Conservation (phyloP, 2,797 vertebrate genomes). For the Cirrhinus molitorella region DNA sequence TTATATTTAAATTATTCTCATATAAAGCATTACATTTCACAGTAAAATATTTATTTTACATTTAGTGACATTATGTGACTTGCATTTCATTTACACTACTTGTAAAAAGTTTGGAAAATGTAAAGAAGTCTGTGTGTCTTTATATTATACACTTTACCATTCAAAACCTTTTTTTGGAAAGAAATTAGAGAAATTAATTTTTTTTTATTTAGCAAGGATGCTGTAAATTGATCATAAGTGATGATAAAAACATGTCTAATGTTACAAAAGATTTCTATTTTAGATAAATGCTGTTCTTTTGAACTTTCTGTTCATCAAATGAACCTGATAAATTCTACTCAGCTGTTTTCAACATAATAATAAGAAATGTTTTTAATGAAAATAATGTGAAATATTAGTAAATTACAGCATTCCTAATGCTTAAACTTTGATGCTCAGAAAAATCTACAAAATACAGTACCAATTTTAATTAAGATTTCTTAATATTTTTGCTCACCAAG, state of each 20-base stretch:
- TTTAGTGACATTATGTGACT: background rate
- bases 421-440: background rate
- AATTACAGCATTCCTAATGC: background rate
- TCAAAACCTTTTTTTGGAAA: too few relatives aligned
- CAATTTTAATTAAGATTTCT: background rate
- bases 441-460: background rate
- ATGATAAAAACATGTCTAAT: too few relatives aligned
- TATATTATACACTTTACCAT: too few relatives aligned
- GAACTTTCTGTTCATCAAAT: too few relatives aligned
- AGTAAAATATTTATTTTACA: background rate
- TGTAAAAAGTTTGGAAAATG: background rate
- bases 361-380: background rate
- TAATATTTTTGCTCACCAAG: background rate
- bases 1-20: background rate
- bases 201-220: too few relatives aligned
- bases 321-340: too few relatives aligned
- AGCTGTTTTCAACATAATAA: too few relatives aligned
- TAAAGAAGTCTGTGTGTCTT: background rate
- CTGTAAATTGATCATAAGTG: too few relatives aligned
- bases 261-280: too few relatives aligned
- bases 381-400: background rate
- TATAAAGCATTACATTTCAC: background rate
- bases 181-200: too few relatives aligned
- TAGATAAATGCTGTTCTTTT: too few relatives aligned
- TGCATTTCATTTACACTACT: background rate